A percentile compares a stretch with the other conserved stretches of the same genome.
These are phyloP conservation scores for Castor canadensis DNA, from an alignment of 2,113 vertebrate genomes.

Conservation along the genomic window DNA sequence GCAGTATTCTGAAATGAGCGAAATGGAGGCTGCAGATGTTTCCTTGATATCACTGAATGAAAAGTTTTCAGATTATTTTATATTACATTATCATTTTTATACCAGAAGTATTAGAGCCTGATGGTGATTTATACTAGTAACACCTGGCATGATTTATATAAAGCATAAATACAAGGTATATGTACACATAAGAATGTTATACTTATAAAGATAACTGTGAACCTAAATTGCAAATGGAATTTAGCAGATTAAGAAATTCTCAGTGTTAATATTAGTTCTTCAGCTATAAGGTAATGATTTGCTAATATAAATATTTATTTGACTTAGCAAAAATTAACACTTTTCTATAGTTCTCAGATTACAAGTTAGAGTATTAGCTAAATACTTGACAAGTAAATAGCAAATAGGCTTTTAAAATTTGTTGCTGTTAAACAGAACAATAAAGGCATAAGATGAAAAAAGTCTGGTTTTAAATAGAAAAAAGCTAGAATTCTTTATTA, in stretches of 20 bases:
- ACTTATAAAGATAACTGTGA: constrained; percentile 45
- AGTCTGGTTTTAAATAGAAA: constrained; percentile 76
- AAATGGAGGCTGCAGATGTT: constrained; percentile 29
- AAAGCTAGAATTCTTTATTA: constrained; percentile 81
- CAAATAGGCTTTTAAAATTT: constrained; percentile 76
- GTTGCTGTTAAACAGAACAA: constrained; percentile 79
- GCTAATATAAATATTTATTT: constrained; percentile 63
- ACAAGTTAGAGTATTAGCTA: constrained; percentile 65
- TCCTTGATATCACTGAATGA: constrained; percentile 40
- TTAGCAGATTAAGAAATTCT: constrained; percentile 43
- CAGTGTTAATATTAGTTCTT: constrained; percentile 19
- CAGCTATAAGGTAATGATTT: constrained; percentile 69
- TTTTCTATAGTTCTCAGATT: constrained; percentile 61
- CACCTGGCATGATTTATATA: constrained; percentile 4
- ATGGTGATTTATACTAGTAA: constrained; percentile 36
- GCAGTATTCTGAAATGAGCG: constrained; percentile 34
- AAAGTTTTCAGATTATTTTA: constrained; percentile 47
- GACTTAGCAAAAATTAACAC: constrained; percentile 27
- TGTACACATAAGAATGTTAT: constrained; percentile 30
- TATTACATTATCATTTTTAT: constrained; percentile 1
- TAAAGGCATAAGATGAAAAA: constrained; percentile 80
- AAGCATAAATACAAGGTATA: neutral
- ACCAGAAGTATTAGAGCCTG: constrained; percentile 4
- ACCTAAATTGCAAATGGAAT: constrained; percentile 42
- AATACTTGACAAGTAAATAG: constrained; percentile 76